These are phyloP conservation scores for Elmis aenea DNA, from an alignment of 2,888 invertebrate genomes.

Conservation along the genomic window DNA sequence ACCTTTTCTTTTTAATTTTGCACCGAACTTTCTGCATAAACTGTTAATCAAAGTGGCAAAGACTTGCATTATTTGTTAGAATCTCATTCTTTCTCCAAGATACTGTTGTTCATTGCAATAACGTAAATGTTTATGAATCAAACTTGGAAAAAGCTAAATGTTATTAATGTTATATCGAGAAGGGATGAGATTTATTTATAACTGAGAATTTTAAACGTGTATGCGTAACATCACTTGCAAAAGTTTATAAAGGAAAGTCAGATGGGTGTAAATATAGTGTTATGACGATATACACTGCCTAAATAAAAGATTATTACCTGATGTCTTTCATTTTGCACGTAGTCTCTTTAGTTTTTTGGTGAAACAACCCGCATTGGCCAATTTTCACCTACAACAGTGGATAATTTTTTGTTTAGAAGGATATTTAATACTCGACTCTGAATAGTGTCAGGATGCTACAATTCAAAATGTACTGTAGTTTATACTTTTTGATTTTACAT, in stretches of 20 bases:
- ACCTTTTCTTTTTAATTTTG: too few relatives aligned
- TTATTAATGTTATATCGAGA: conserved; percentile 11
- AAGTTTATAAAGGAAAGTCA: conserved; percentile 36
- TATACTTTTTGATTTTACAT: too few relatives aligned
- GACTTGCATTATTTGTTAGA: conserved; percentile 40
- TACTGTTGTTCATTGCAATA: conserved; percentile 10
- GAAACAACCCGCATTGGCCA: too few relatives aligned
- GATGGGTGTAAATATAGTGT: conserved; percentile 49
- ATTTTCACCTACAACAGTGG: too few relatives aligned
- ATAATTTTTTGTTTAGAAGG: too few relatives aligned
- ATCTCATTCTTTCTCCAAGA: conserved; percentile 18
- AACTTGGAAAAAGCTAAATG: conserved; percentile 11
- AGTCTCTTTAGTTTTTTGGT: too few relatives aligned
- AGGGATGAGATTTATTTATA: conserved; percentile 20
- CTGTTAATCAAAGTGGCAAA: conserved; percentile 36
- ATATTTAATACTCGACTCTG: too few relatives aligned
- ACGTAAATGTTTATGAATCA: conserved; percentile 9
- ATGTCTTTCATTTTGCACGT: not conserved
- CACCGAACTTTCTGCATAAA: conserved; percentile 4
- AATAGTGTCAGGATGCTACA: too few relatives aligned
- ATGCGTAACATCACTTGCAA: conserved; percentile 34
- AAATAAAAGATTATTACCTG: conserved; percentile 47
- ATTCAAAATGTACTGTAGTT: too few relatives aligned
- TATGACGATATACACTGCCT: conserved; percentile 49
- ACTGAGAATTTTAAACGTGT: conserved; percentile 21